Evolutionary conservation across 2,797 vertebrate species (phyloP).

Genomic region (Zenarchopterus dispar): DNA sequence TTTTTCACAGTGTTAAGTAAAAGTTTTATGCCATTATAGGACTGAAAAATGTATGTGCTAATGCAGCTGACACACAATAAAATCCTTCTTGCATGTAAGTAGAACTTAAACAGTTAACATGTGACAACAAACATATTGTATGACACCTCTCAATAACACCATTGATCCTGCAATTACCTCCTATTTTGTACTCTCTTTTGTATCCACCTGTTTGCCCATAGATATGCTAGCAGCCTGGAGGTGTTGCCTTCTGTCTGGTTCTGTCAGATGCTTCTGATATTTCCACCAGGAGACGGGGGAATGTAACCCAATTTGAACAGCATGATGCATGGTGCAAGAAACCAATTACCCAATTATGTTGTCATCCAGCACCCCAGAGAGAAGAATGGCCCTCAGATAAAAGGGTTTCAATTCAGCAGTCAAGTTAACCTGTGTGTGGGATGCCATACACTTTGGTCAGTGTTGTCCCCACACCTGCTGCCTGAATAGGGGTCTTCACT

Average conservation of each 20-base stretch:
- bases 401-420: conserved; percentile 67
- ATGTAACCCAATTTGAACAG: conserved; percentile 80
- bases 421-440: conserved; percentile 51
- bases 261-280: conserved; percentile 74
- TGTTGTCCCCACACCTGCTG: conserved; percentile 65
- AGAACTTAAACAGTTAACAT: conserved; percentile 15
- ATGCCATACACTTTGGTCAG: conserved; percentile 57
- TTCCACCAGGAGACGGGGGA: conserved; percentile 69
- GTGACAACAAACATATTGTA: conserved; percentile 21
- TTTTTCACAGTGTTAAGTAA: not conserved
- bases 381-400: conserved; percentile 69
- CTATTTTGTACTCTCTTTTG: conserved; percentile 43
- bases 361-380: conserved; percentile 80
- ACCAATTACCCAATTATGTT: conserved; percentile 84
- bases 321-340: conserved; percentile 81
- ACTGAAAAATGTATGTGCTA: not conserved
- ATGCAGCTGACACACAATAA: not conserved
- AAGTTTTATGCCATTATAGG: not conserved
- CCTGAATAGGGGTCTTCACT: conserved; percentile 49
- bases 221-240: conserved; percentile 60
- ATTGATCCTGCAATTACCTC: conserved; percentile 63
- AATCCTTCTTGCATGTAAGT: conserved; percentile 5
- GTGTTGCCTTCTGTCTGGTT: conserved; percentile 68
- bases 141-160: conserved; percentile 42
- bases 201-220: conserved; percentile 30